Base-by-base conservation (phyloP, 2,888 invertebrate genomes). In the Cheilosia vernalis region DNA sequence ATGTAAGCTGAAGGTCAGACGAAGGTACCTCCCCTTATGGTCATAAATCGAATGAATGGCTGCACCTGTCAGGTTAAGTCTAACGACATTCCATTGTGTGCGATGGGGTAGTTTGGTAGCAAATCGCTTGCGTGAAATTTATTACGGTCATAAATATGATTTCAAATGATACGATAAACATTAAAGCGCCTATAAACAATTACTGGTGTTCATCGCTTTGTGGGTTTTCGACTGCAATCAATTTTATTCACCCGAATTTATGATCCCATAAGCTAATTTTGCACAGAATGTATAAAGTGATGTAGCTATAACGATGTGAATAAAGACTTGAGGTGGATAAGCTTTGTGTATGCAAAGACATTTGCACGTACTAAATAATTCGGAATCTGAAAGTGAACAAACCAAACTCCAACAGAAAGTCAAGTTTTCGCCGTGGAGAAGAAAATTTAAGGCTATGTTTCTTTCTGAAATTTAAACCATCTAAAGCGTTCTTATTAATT, bases 121-220 rank as follows among this genome's bases (percentile, higher is more conserved):
- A 84, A 84, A 80, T 80, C 84, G 74, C 60, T 69, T 53, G 53
- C 49, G 15, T 66, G 10, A 60, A 58, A 84, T 84, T 84, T 84
- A 84, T 76, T 79, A 61, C 33, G 21, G 70, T 70, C 84, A 69
- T 84, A 84, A 84, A 84, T 84, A 74, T 66, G 69, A 70, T 74
- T 64, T 79, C 64, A 74, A 80, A 84, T 84, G 84, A 84, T 84
- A 79, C 74, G 79, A 79, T 74, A 79, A 79, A 84, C 74, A 70
- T 84, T 84, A 74, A 79, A 73, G 79, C 79, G 63, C 78, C 67
- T 79, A 79, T 84, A 79, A 79, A 79, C 58, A 69, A 69, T 82
- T 67, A 49, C 60, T 13, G 49, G 55, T 7, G 66, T 33, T 55
- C 19, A 58, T 70, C 61, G 72, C 21, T 56, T 55, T 55, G 61